These are phyloP conservation scores for Aotus griseimembra DNA, from an alignment of 2,797 vertebrate species.

Conservation along the genomic window DNA sequence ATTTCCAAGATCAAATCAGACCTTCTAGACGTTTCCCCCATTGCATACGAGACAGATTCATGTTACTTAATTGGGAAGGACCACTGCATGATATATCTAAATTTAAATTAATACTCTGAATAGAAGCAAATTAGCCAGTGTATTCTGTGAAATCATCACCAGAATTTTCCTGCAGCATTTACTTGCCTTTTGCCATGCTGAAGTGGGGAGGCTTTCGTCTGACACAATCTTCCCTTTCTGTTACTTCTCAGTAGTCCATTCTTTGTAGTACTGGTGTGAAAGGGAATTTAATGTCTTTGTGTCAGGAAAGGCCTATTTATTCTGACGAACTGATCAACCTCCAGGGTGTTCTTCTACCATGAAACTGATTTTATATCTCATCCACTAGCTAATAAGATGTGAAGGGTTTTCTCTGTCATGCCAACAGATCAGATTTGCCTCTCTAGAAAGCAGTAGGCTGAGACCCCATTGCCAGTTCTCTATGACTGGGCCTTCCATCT, in stretches of 20 bases:
- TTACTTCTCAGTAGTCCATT: conserved; percentile 75
- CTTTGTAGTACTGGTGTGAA: conserved; percentile 64
- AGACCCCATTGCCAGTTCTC: background rate
- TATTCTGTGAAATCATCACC: background rate
- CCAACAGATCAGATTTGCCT: conserved; percentile 49
- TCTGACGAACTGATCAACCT: conserved; percentile 86
- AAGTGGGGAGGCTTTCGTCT: background rate
- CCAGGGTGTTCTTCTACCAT: conserved; percentile 78
- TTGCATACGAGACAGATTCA: background rate
- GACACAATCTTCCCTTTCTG: conserved; percentile 21
- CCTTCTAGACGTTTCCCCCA: background rate
- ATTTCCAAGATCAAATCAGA: background rate
- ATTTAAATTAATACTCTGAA: background rate
- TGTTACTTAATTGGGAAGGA: background rate
- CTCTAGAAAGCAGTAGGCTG: conserved; percentile 5
- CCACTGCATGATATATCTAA: background rate
- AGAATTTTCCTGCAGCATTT: conserved; percentile 20
- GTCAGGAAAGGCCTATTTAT: conserved; percentile 85
- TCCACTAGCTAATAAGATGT: conserved; percentile 83
- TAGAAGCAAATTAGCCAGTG: conserved; percentile 26
- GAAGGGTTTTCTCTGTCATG: conserved; percentile 74
- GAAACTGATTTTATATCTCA: conserved; percentile 85
- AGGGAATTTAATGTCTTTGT: conserved; percentile 81
- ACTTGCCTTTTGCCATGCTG: background rate
- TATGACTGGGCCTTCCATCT: accelerated